Percentiles rank a stretch among this genome's conserved stretches.
Evolutionary conservation across 2,797 vertebrate genomes (phyloP).

Genomic region (Limosa lapponica): DNA sequence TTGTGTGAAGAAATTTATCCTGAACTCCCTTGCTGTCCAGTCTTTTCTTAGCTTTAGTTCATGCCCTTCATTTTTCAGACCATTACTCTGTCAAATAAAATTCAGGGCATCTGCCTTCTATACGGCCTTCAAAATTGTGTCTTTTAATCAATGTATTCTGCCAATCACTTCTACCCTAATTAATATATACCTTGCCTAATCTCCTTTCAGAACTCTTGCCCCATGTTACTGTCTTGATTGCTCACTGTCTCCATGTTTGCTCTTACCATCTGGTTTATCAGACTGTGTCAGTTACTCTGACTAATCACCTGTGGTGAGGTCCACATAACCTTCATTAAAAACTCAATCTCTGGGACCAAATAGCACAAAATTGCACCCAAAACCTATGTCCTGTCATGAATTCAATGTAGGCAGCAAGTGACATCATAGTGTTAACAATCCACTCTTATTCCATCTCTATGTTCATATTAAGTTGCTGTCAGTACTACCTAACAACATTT

Average conservation of each 20-base stretch:
- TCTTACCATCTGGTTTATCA: slow-evolving; percentile 31
- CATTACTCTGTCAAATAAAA: slow-evolving; percentile 44
- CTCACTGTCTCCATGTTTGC: not conserved
- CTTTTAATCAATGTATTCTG: slow-evolving; percentile 9
- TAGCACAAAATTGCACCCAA: not conserved
- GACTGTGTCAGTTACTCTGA: not conserved
- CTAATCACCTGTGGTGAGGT: not conserved
- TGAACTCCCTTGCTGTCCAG: not conserved
- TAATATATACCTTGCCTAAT: not conserved
- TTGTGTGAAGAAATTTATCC: slow-evolving; percentile 26
- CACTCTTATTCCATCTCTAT: not conserved
- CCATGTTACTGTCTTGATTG: not conserved
- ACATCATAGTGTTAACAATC: not conserved
- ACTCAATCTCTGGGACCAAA: not conserved
- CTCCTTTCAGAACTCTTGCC: not conserved
- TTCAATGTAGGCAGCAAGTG: not conserved
- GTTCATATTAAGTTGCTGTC: not conserved
- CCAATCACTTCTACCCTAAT: slow-evolving; percentile 25
- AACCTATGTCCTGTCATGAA: not conserved
- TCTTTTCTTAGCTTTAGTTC: slow-evolving; percentile 60
- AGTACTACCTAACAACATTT: not conserved
- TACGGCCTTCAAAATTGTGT: slow-evolving; percentile 41
- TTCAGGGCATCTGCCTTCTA: not conserved
- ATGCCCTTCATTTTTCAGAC: slow-evolving; percentile 36
- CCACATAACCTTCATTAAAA: not conserved